phyloP scores from a whole-genome alignment of 2,888 invertebrate genomes.

The Coelogynopora nodosa region DNA sequence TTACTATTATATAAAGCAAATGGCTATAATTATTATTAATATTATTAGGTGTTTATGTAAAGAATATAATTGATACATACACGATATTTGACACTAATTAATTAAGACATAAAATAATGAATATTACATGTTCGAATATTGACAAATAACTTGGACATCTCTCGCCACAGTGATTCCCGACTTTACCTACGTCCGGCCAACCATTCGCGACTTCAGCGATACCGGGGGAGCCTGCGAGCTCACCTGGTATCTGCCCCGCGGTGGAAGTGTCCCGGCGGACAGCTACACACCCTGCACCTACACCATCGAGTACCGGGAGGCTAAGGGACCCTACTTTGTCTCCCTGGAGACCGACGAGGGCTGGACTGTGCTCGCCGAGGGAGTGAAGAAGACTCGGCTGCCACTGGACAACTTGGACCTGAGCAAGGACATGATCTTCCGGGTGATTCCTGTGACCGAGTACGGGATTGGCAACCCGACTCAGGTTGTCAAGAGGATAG shows the following conservation, averaged over 20 bases:
- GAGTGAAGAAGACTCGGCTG: slow-evolving; percentile 34
- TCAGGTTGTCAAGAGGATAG: slow-evolving; percentile 36
- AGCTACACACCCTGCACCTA: slow-evolving; percentile 38
- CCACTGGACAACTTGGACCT: slow-evolving; percentile 30
- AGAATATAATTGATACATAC: no score
- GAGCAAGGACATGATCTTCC: slow-evolving; percentile 25
- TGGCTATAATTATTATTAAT: no score
- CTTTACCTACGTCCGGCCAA: slow-evolving; percentile 40
- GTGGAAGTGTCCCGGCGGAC: background rate
- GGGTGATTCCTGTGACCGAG: slow-evolving; percentile 44
- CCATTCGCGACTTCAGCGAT: slow-evolving; percentile 26
- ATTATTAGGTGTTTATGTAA: no score
- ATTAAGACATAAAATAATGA: no score
- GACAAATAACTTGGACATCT: no score
- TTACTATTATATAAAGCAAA: no score
- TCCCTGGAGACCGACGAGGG: slow-evolving; percentile 12
- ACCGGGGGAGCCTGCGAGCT: slow-evolving; percentile 17
- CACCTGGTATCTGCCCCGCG: slow-evolving; percentile 39
- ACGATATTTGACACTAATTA: no score
- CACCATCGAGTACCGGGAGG: slow-evolving; percentile 38
- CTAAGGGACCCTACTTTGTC: background rate
- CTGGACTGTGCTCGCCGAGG: slow-evolving; percentile 18
- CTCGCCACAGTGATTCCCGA: slow-evolving; percentile 46
- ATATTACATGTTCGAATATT: no score
- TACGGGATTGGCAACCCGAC: slow-evolving; percentile 39